Base-by-base conservation (phyloP, 2,888 invertebrate species). In the Endotricha flammealis region DNA sequence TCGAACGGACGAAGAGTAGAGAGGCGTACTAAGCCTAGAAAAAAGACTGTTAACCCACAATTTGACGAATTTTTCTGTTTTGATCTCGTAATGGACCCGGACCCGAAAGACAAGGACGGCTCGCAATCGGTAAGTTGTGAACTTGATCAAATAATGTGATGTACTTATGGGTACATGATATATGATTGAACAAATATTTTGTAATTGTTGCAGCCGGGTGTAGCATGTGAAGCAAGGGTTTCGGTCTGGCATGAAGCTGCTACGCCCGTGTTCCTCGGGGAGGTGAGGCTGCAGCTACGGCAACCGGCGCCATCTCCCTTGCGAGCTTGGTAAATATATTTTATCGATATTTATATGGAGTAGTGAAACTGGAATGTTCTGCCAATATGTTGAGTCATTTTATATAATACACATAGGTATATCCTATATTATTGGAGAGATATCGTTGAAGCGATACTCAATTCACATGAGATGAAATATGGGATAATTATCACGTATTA, bases 61-160 rank as follows among this genome's bases (percentile, higher is more conserved):
- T 97, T 94, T 76, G 95, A 96, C 64, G 96, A 97, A 82, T 91
- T 91, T 47, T 94, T 96, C 78, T 90, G 91, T 65, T 96, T 96
- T 76, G 90, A 90, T 81, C 82, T 90, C 65, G 87, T 87, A 41
- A 86, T 89, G 64, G 90, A 90, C 50, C 83, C 88, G 42, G 90
- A 90, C 48, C 75, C 81, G 11, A 86, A 85, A 52, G 85, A 87
- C 50, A 82, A 78, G 61, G 85, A 87, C 42, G 77, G 79, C 46
- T 87, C 88, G 16, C 90, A 90, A 63, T 86, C 89, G 57, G 90
- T 90, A 55, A 79, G 75, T 59, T 38, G 41, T 34, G 4, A 5
- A 12, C 8, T n/a, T n/a, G n/a, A n/a, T n/a, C n/a, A n/a, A n/a
- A n/a, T n/a, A n/a, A n/a, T n/a, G n/a, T n/a, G n/a, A n/a, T n/a